Evolutionary conservation across 2,113 vertebrate genomes (phyloP), one percentile per base, ranked within the genome.

Genomic region (Diglossa brunneiventris): DNA sequence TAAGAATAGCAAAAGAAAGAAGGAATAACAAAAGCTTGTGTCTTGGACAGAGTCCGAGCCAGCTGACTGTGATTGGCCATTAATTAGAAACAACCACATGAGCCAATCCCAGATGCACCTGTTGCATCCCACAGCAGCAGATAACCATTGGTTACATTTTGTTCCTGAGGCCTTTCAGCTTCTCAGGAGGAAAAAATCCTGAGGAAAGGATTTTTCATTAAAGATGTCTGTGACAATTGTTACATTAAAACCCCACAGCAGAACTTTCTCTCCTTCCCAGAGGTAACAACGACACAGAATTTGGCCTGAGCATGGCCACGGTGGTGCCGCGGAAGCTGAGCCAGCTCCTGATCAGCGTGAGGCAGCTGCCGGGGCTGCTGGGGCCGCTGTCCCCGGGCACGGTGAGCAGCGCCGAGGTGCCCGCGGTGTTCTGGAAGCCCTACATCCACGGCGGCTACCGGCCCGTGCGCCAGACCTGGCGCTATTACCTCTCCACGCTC

Each of bases 371-470:
- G 10, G 98, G 94, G 96, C 96, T 98, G 53, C 97, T 98, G 47
- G 98, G 95, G 13, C 98, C 99, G 10, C 98, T 96, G 35, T 73
- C 98, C 7, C 97, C 98, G 26, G 98, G 98, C 98, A 99, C 99
- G 0, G 98, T 99, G 85, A 98, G 98, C 96, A 97, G 98, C 12
- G 95, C 98, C 0, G 98, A 99, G 20, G 99, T 99, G 72, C 99
- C 99, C 0, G 98, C 94, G 46, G 97, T 99, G 15, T 99, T 99
- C 96, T 98, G 98, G 73, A 99, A 99, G 96, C 98, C 98, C 0
- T 99, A 99, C 97, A 99, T 99, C 97, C 97, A 98, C 23, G 82
- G 96, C 0, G 99, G 99, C 67, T 99, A 99, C 98, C 97, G 99
- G 56, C 99, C 99, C 0, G 95, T 99, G 24, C 98, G 98, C 80